Percentiles rank a stretch among this genome's conserved stretches.
phyloP scores from a whole-genome alignment of 1,140 invertebrate genomes.

The Tetragonula clypearis region DNA sequence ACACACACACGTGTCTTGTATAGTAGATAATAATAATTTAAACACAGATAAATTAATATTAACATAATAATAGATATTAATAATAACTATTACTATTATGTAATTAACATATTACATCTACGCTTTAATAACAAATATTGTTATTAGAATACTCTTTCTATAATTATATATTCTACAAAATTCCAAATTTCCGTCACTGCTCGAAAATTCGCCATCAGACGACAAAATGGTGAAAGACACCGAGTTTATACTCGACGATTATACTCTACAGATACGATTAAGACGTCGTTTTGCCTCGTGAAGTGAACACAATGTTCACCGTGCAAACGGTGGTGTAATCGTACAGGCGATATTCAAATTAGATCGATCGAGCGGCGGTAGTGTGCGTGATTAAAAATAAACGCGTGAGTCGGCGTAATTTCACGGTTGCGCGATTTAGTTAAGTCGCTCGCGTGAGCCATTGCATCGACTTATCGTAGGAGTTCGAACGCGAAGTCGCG shows the following conservation, averaged over 20 bases:
- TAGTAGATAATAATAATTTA: too few species aligned
- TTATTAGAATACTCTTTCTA: too few species aligned
- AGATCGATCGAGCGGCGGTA: background rate
- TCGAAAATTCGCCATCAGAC: background rate
- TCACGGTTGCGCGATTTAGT: constrained; percentile 63
- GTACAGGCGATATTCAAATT: constrained; percentile 37
- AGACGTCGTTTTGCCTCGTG: constrained; percentile 1
- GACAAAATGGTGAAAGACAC: background rate
- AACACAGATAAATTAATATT: too few species aligned
- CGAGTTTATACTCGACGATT: background rate
- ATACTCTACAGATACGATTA: background rate
- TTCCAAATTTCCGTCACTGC: background rate
- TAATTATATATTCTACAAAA: too few species aligned
- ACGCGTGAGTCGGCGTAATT: constrained; percentile 63
- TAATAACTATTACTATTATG: too few species aligned
- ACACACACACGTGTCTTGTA: too few species aligned
- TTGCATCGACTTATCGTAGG: background rate
- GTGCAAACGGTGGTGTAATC: constrained; percentile 9
- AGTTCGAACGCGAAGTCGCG: background rate
- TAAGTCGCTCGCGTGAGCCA: constrained; percentile 49
- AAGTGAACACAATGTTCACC: constrained; percentile 7
- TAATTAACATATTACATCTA: too few species aligned
- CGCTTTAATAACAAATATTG: too few species aligned
- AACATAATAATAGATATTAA: too few species aligned
- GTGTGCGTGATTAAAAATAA: constrained; percentile 57